Percentiles rank a stretch among this genome's conserved stretches.
phyloP scores from a whole-genome alignment of 2,113 vertebrate genomes.

The Crotalus helleri region DNA sequence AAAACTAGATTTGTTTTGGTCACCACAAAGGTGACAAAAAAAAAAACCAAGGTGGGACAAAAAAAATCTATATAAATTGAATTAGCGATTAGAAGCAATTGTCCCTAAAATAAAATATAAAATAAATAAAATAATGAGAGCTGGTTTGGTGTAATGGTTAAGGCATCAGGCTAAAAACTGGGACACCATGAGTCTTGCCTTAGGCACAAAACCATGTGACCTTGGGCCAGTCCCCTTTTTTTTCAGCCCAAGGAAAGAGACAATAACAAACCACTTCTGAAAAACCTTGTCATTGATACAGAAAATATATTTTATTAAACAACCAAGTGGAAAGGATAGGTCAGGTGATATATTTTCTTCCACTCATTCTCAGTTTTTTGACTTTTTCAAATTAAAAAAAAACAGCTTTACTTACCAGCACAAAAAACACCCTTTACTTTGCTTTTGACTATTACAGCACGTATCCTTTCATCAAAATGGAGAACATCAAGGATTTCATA shows the following conservation, averaged over 20 bases:
- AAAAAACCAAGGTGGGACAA: neutral
- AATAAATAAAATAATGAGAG: neutral
- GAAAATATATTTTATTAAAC: neutral
- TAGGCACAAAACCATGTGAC: neutral
- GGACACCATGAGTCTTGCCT: neutral
- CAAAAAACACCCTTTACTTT: constrained; percentile 88
- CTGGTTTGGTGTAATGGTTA: neutral
- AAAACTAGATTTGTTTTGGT: no score
- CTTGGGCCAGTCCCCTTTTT: neutral
- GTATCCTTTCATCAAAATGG: constrained; percentile 71
- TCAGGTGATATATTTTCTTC: neutral
- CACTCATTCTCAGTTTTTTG: neutral
- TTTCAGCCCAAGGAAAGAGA: neutral
- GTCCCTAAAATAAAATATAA: neutral
- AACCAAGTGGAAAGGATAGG: neutral
- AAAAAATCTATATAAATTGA: neutral
- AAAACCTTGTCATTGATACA: neutral
- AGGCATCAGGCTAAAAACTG: neutral
- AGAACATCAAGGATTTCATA: constrained; percentile 75
- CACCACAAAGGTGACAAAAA: neutral
- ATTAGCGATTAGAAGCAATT: neutral
- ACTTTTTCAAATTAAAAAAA: neutral
- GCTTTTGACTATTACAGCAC: constrained; percentile 87
- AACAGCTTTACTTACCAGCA: constrained; percentile 76
- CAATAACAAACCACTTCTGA: neutral